These are phyloP conservation scores for Liasis olivaceus DNA, from an alignment of 2,797 vertebrate species.

Conservation along the genomic window DNA sequence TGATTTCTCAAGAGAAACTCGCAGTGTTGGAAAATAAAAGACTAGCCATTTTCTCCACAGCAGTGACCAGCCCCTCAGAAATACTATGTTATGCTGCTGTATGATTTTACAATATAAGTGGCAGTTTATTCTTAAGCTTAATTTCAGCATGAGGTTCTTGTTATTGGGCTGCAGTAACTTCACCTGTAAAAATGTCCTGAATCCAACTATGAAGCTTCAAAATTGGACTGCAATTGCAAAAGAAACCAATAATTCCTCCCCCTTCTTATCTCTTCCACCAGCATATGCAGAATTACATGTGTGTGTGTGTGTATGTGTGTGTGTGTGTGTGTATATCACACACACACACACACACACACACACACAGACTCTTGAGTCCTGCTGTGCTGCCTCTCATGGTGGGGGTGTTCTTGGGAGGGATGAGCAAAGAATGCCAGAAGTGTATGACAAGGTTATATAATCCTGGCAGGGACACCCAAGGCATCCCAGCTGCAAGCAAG, in stretches of 20 bases:
- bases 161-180: not conserved
- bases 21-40: not conserved
- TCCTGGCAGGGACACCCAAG: not conserved
- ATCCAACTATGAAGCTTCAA: not conserved
- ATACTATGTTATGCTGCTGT: not conserved
- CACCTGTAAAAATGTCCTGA: not conserved
- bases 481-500: not conserved
- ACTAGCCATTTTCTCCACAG: not conserved
- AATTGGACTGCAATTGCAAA: not conserved
- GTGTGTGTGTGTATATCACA: not conserved
- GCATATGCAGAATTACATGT: not conserved
- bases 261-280: not conserved
- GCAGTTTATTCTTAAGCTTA: not conserved
- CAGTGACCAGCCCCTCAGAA: not conserved
- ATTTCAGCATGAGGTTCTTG: not conserved
- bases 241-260: not conserved
- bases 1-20: not conserved
- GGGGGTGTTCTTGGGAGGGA: not conserved
- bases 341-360: not conserved
- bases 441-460: not conserved
- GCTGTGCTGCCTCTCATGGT: not conserved
- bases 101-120: not conserved
- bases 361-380: not conserved
- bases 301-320: not conserved
- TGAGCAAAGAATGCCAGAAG: not conserved